A percentile compares a stretch with the other conserved stretches of the same genome.
phyloP scores from a whole-genome alignment of 2,888 invertebrate genomes.

The Ormyrus pomaceus region DNA sequence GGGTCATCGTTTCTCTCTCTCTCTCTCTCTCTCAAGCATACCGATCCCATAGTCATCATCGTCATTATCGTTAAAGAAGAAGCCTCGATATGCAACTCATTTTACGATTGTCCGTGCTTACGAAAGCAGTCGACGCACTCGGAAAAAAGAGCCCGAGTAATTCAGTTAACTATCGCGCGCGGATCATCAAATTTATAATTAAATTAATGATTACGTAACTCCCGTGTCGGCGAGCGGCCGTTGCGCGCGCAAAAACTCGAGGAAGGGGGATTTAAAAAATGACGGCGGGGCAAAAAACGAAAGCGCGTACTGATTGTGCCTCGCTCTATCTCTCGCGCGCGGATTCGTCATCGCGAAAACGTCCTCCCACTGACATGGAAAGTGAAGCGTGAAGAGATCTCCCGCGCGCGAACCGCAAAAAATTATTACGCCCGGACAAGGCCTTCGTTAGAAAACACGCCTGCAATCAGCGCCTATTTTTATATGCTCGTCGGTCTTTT shows the following conservation, averaged over 20 bases:
- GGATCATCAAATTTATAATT: too few relatives aligned
- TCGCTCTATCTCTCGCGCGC: neutral
- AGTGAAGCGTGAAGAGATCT: constrained; percentile 12
- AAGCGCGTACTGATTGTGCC: neutral
- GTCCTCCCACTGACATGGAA: constrained; percentile 41
- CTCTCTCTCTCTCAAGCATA: neutral
- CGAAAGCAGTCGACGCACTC: neutral
- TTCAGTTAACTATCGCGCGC: too few relatives aligned
- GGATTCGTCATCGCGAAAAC: constrained; percentile 33
- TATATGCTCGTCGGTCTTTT: constrained; percentile 3
- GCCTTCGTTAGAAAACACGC: constrained; percentile 22
- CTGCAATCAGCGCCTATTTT: constrained; percentile 43
- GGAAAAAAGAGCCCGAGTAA: too few relatives aligned
- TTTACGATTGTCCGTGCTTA: too few relatives aligned
- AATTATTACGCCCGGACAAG: constrained; percentile 16
- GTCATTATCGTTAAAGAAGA: constrained; percentile 4
- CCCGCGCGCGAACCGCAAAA: neutral
- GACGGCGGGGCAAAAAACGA: neutral
- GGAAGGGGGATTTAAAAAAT: too few relatives aligned
- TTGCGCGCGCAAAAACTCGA: too few relatives aligned
- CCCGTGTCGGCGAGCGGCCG: too few relatives aligned
- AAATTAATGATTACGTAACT: too few relatives aligned
- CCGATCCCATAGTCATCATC: neutral
- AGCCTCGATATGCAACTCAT: too few relatives aligned
- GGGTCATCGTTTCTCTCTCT: constrained; percentile 5